Conservation (phyloP, 2,888 invertebrate species). For the Ctenicera cuprea region DNA sequence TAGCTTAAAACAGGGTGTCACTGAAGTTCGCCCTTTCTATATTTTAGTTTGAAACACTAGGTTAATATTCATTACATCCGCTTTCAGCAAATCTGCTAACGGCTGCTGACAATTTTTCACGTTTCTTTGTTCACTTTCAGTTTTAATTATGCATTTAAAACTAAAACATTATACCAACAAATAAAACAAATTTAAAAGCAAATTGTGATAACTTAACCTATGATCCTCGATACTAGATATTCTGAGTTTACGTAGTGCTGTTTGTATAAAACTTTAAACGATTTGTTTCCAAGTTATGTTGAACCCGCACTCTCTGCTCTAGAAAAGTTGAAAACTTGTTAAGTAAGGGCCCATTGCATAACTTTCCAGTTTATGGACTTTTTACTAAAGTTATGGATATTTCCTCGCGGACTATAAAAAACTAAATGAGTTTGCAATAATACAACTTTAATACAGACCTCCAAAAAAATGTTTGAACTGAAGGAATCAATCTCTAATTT, state of each 20-base stretch:
- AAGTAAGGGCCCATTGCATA: conserved; percentile 44
- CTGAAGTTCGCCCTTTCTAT: conserved; percentile 14
- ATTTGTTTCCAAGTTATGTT: conserved; percentile 65
- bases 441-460: conserved; percentile 15
- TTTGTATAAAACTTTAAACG: conserved; percentile 40
- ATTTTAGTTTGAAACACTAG: not conserved
- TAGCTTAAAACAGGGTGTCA: conserved; percentile 48
- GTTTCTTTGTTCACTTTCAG: no score
- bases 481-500: no score
- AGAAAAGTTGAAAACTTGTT: conserved; percentile 60
- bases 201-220: not conserved
- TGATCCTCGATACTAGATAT: not conserved
- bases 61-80: conserved; percentile 12
- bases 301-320: conserved; percentile 58
- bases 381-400: conserved; percentile 41
- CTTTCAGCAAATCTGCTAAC: not conserved
- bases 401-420: conserved; percentile 31
- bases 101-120: not conserved
- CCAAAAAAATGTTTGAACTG: not conserved
- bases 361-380: conserved; percentile 38
- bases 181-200: no score
- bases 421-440: conserved; percentile 31
- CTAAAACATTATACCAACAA: not conserved
- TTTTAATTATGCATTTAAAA: not conserved
- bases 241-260: conserved; percentile 4